Conservation (phyloP, 2,888 invertebrate species). For the Nasonia oneida region DNA sequence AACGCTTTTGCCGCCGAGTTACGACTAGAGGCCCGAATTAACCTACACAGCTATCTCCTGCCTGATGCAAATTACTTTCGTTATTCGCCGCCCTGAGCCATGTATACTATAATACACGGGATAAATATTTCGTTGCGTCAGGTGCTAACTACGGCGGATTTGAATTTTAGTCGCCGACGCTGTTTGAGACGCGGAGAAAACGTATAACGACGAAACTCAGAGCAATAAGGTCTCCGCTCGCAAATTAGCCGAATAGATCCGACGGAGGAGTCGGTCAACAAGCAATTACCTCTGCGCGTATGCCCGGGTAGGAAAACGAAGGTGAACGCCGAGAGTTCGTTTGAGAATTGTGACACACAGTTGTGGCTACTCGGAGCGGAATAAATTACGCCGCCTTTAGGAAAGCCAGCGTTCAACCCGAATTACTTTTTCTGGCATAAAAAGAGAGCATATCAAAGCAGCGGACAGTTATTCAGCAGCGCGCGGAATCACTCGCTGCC, state of each 20-base stretch:
- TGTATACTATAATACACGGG: neutral
- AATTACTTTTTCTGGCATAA: slow-evolving; percentile 53
- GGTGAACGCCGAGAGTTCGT: slow-evolving; percentile 15
- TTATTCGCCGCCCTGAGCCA: neutral
- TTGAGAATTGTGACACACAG: slow-evolving; percentile 49
- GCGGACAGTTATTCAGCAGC: slow-evolving; percentile 30
- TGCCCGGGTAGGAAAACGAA: slow-evolving; percentile 35
- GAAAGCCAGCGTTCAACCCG: slow-evolving; percentile 43
- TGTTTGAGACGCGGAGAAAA: neutral
- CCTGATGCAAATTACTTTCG: slow-evolving; percentile 68
- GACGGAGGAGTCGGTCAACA: slow-evolving; percentile 8
- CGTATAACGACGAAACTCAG: neutral
- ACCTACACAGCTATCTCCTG: slow-evolving; percentile 61
- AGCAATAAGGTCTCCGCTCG: neutral
- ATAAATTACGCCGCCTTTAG: slow-evolving; percentile 61
- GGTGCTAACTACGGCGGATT: neutral
- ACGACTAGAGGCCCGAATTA: slow-evolving; percentile 62
- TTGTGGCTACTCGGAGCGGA: slow-evolving; percentile 30
- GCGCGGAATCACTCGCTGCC: slow-evolving; percentile 27
- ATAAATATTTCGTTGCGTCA: slow-evolving; percentile 24
- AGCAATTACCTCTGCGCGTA: neutral
- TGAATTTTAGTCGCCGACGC: neutral
- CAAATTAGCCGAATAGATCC: neutral
- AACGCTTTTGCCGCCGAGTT: slow-evolving; percentile 6
- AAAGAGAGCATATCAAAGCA: slow-evolving; percentile 53